Evolutionary conservation across 2,797 vertebrate species (phyloP), one percentile per base, ranked within the genome.

Genomic region (Arremon aurantiirostris): DNA sequence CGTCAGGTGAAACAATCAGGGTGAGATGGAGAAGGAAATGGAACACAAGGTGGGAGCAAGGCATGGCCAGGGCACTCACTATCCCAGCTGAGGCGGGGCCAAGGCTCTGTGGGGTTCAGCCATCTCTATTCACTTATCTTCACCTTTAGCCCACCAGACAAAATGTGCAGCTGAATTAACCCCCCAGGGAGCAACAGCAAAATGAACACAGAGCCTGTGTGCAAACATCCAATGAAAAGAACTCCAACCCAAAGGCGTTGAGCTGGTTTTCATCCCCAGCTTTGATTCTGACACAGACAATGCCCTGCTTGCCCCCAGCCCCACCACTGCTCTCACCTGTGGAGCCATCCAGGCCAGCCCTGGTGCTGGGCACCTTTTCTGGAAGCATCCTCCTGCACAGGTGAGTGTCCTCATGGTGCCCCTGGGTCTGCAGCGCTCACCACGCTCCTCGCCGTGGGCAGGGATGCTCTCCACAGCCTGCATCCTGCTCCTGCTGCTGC

Each of bases 401-500:
- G 18, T 2, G 13, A 14, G 21, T 63, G 32, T 84, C 71, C 7
- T 3, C 14, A 3, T 0, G 2, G 16, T 9, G 7, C 35, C 44
- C 6, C 7, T 1, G 1, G 50, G 18, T 17, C 5, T 37, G 77
- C 81, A 88, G 83, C 0, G 1, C 69, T 72, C 2, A 0, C n/a
- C 2, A 0, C 32, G 6, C 12, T 34, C 30, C 57, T 85, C 0
- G 0, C 42, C 0, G 0, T 0, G 4, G 52, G 52, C 88, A 46
- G 82, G 49, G n/a, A 26, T 41, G 63, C 32, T 53, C 57, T 70
- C 28, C 3, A 14, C 57, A 59, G 82, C 53, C 71, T 68, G 27
- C 20, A 44, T 18, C 47, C 91, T 44, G 8, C 53, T 81, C 20
- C 77, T 75, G 41, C 35, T 86, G 35, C 65, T 77, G 63, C 93